Percentiles rank a stretch among this genome's conserved stretches.
phyloP scores from a whole-genome alignment of 2,113 vertebrate species.

The Proteles cristata region DNA sequence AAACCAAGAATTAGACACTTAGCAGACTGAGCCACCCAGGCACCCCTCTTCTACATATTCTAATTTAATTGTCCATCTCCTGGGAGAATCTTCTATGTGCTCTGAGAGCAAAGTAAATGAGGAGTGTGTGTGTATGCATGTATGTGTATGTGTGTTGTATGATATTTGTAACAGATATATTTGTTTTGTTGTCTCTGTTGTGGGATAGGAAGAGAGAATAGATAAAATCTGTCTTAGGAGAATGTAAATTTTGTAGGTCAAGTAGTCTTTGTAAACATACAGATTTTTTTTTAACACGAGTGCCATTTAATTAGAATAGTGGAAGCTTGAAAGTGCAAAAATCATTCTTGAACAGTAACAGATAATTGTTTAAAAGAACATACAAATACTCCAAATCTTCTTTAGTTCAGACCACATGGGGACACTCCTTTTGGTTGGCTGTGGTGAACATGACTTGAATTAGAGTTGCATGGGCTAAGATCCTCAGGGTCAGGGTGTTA shows the following conservation, averaged over 20 bases:
- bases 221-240: background rate
- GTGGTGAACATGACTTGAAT: background rate
- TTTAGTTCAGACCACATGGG: background rate
- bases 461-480: background rate
- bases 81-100: background rate
- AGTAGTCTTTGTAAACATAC: background rate
- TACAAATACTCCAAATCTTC: background rate
- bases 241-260: background rate
- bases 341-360: background rate
- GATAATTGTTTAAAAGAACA: background rate
- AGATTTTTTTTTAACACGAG: background rate
- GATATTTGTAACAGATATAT: background rate
- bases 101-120: background rate
- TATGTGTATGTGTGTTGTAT: background rate
- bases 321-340: constrained; percentile 41
- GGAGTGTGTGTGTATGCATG: background rate
- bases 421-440: background rate
- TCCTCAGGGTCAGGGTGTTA: background rate
- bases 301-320: background rate
- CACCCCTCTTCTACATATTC: background rate
- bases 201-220: background rate
- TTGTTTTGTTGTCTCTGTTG: background rate
- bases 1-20: no score
- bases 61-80: background rate
- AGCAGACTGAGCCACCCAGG: no score